These are phyloP conservation scores for Platygyra sinensis DNA, from an alignment of 64 coral and sea anemone genomes.

Conservation along the genomic window DNA sequence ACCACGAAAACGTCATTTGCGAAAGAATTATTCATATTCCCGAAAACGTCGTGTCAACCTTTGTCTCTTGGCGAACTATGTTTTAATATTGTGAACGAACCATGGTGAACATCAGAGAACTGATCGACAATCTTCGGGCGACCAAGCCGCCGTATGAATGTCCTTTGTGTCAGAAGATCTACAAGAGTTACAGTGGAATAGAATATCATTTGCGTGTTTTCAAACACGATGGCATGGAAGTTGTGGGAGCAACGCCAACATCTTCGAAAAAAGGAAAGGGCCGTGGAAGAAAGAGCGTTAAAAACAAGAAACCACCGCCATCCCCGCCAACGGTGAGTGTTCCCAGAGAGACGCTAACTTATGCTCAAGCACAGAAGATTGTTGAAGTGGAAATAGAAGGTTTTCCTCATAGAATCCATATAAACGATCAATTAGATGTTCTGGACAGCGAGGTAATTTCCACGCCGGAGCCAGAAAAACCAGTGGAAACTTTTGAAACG, in stretches of 20 bases:
- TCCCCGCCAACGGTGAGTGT: conserved; percentile 83
- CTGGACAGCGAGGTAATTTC: conserved; percentile 72
- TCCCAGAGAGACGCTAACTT: conserved; percentile 96
- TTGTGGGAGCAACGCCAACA: conserved; percentile 55
- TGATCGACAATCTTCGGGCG: conserved; percentile 90
- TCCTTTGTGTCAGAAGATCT: conserved; percentile 99
- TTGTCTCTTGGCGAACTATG: conserved; percentile 46
- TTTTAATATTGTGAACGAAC: conserved; percentile 53
- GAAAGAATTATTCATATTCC: conserved; percentile 6
- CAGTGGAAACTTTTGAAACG: conserved; percentile 70
- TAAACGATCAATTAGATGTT: conserved; percentile 81
- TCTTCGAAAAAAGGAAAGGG: conserved; percentile 88
- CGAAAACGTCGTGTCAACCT: neutral
- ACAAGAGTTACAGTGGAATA: conserved; percentile 99
- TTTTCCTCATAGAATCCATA: conserved; percentile 83
- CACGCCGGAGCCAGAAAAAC: conserved; percentile 39
- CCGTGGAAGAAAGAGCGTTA: conserved; percentile 77
- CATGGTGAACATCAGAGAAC: conserved; percentile 89
- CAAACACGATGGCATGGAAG: conserved; percentile 95
- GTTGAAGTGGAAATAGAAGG: conserved; percentile 99
- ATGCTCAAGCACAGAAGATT: conserved; percentile 97
- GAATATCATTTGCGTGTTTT: conserved; percentile 99
- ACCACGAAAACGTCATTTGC: conserved; percentile 26
- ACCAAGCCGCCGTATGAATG: conserved; percentile 96
- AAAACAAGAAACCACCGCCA: conserved; percentile 82